Base-by-base conservation (phyloP, 2,797 vertebrate genomes). In the Poeciliopsis presidionis region DNA sequence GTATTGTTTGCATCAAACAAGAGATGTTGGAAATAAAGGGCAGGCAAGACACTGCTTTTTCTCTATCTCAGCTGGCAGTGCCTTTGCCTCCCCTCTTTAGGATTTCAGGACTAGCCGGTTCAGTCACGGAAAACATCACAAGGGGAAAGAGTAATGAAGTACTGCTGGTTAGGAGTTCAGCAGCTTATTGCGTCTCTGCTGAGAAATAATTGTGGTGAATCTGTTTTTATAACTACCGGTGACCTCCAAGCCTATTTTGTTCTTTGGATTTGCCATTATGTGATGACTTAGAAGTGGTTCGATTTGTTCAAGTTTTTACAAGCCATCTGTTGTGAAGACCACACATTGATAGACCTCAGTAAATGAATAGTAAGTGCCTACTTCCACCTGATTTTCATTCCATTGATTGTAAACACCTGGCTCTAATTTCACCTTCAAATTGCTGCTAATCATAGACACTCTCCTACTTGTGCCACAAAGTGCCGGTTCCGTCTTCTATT, bases 1-100 rank as follows among this genome's bases (percentile, higher is more conserved):
- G 70, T 57, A 49, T 87, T 88, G 83, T 87, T 87, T 79, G 45
- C 76, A 82, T 89, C 84, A 84, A 73, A 22, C 18, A 5, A 51
- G 67, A 79, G 81, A 78, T 7, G 33, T 59, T 73, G 61, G 75
- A 57, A 78, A 81, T 43, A 61, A 61, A 83, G 78, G 77, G 49
- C 71, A 79, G 72, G 46, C 41, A 63, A 82, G 71, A 87, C 55
- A 12, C 28, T 55, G 75, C 20, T 51, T 51, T 72, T 70, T 77
- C 61, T 36, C 55, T 25, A 73, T 86, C 69, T 25, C 61, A 20
- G 41, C 45, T 55, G 33, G 20, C 7, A 39, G 2, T 20, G 20
- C 41, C 72, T 74, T 74, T 36, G 78, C 36, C n/a, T 12, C 3
- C 25, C 49, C 14, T 0, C 16, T 3, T 59, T 20, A 73, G 13